Base-by-base conservation (phyloP, 2,113 vertebrate species). In the Trematocara zebra region DNA sequence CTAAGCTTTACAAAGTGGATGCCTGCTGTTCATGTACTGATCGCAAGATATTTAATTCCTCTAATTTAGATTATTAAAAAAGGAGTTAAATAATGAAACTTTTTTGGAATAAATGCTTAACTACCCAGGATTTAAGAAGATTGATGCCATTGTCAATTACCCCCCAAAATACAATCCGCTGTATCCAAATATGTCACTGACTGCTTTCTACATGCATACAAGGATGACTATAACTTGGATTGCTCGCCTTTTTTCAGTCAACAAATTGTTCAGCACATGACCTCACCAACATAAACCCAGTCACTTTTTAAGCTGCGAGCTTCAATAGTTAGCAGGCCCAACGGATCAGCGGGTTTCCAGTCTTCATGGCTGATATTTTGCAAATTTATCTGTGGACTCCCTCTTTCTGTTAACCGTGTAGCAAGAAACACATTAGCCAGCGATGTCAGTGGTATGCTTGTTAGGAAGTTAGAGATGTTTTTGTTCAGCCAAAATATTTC, bases 1-100 rank as follows among this genome's bases (percentile, higher is more conserved):
- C 49, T 57, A 47, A 57, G 35, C 88, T 82, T 35, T 80, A 8
- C 37, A 51, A 52, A 88, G 87, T 74, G 42, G 81, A 12, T 3
- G 49, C 72, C 61, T 53, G 78, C 79, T 54, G 54, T 67, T 31
- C 42, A 44, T 17, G 14, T 44, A 1, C 40, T 3, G 82, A 53
- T 35, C 4, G 23, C 5, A 2, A 84, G 35, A 53, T 74, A 15
- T 20, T 85, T 78, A 44, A 59, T 49, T 20, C 26, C 14, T 57
- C 8, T 44, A 56, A 80, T 44, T 80, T 59, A 17, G 8, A 72
- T 72, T 9, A 72, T 72, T 72, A 28, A 44, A 28, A 23, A 72
- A 26, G 0, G 2, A 72, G 40, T 72, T 17, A 17, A 72, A 44
- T 44, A 44, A 44, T 72, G 64, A 23, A 42, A 42, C n/a, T 15